Evolutionary conservation across 2,113 vertebrate species (phyloP).

Genomic region (Gavialis gangeticus): DNA sequence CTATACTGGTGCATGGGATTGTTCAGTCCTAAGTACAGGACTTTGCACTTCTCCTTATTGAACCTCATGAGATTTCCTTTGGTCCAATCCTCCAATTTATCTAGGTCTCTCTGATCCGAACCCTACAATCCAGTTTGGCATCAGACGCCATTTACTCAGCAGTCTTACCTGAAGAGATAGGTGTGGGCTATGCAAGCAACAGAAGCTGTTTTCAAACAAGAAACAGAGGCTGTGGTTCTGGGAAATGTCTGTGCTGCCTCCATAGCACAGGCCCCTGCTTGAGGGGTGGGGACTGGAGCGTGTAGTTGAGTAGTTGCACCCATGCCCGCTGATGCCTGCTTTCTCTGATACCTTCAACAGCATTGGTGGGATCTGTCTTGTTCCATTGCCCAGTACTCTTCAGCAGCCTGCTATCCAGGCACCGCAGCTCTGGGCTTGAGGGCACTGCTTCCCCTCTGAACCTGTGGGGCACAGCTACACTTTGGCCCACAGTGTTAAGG

Average conservation of each 20-base stretch:
- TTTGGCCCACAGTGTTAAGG: background rate
- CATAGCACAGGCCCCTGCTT: background rate
- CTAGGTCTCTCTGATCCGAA: too few relatives aligned
- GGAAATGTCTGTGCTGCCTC: background rate
- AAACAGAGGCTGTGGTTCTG: fast-evolving
- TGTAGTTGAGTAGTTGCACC: fast-evolving
- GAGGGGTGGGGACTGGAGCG: too few relatives aligned
- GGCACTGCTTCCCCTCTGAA: background rate
- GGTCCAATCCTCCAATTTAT: too few relatives aligned
- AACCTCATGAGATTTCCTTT: too few relatives aligned
- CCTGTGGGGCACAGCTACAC: background rate
- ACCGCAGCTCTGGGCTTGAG: background rate
- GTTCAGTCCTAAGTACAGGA: too few relatives aligned
- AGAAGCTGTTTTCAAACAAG: fast-evolving
- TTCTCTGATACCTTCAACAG: background rate
- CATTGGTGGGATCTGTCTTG: background rate
- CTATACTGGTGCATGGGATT: too few relatives aligned
- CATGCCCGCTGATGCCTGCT: fast-evolving
- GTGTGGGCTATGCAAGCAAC: background rate
- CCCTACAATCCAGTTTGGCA: background rate
- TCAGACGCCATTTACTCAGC: fast-evolving
- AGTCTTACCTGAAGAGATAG: fast-evolving
- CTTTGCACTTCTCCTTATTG: too few relatives aligned
- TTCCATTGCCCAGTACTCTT: background rate
- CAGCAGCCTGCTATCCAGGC: background rate